Base-by-base conservation (phyloP, 2,797 vertebrate genomes). In the Lepilemur ruficaudatus region DNA sequence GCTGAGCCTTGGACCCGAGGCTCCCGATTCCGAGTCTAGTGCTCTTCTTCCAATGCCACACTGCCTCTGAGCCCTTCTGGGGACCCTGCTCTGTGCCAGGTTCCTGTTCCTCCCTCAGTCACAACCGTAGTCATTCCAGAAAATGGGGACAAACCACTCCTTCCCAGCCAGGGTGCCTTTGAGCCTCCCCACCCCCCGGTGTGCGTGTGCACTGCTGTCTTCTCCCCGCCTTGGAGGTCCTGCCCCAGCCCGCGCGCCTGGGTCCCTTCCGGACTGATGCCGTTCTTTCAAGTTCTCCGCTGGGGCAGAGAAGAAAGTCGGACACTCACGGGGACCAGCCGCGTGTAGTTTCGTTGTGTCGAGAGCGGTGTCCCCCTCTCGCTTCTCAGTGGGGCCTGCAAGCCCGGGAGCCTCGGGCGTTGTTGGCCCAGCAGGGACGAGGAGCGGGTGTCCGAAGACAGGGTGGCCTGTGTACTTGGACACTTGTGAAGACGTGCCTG, bases 141-240 rank as follows among this genome's bases (percentile, higher is more conserved):
- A 95, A 65, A 86, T 30, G 81, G 97, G 97, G 96, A 97, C 92
- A 96, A 93, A 97, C 97, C 96, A 97, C 97, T 96, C 93, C 83
- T 92, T 96, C 89, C 94, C 91, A 91, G 95, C 92, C 92, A 96
- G 95, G 94, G 96, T 97, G 97, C 97, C 97, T 98, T 97, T 20
- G 94, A 94, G 83, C 92, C 75, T 72, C 82, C 92, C 69, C 83
- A 15, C 43, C 30, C 59, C 67, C 63, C 86, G 82, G 59, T 1
- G n/a, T 55, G 38, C 32, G 11, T 67, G 5, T 17, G 23, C 38
- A 23, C 46, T 20, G 52, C 43, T 18, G 59, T 25, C 7, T 1
- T 25, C 61, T 55, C 38, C 57, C 38, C 7, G 38, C 65, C 63
- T 7, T 0, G 4, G 38, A 43, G 59, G 50, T 35, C 38, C 84